These are phyloP conservation scores for Balaenoptera acutorostrata DNA, from an alignment of 2,113 vertebrate genomes.

Conservation along the genomic window DNA sequence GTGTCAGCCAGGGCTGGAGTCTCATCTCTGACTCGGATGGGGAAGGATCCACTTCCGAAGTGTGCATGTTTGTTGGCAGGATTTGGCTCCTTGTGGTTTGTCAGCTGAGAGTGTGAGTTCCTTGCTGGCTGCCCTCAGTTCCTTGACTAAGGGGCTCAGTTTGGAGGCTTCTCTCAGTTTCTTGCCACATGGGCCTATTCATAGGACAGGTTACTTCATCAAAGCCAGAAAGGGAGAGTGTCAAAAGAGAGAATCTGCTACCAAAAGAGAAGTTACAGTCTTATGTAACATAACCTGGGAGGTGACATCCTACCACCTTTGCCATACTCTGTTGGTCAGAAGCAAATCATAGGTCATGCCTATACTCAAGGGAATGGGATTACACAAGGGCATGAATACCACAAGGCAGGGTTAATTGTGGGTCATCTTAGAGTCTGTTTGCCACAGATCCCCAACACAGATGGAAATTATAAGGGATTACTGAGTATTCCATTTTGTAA, in stretches of 20 bases:
- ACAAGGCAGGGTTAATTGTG: background rate
- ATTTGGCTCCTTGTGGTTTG: background rate
- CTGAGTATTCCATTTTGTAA: background rate
- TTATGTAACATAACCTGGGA: background rate
- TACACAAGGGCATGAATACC: background rate
- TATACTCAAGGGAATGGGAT: background rate
- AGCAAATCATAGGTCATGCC: background rate
- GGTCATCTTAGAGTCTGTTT: background rate
- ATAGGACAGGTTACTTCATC: background rate
- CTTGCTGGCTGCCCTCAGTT: background rate
- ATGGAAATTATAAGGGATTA: background rate
- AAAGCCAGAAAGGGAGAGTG: background rate
- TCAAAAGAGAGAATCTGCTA: background rate
- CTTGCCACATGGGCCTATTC: background rate
- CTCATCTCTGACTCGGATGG: background rate
- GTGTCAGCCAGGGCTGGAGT: background rate
- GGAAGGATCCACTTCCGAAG: background rate
- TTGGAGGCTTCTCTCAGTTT: background rate
- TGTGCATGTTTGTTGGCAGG: background rate
- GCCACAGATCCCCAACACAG: background rate
- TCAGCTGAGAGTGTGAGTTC: background rate
- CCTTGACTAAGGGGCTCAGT: background rate
- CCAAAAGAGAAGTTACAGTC: background rate
- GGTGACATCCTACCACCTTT: background rate
- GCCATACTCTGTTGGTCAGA: background rate